Conservation (phyloP, 2,113 vertebrate species). For the Neolamprologus caudopunctatus region DNA sequence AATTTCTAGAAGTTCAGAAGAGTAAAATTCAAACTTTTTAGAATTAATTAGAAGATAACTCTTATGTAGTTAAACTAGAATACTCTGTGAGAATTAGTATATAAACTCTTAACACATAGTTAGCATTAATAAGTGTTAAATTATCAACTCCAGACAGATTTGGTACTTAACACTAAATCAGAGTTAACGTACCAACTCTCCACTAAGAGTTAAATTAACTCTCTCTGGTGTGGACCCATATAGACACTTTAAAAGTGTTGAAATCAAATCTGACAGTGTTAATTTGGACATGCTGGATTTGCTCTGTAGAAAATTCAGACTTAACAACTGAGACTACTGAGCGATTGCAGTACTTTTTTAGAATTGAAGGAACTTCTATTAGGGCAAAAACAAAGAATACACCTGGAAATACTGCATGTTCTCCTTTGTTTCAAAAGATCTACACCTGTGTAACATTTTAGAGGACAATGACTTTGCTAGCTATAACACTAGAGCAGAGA, state of each 20-base stretch:
- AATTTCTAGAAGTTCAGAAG: background rate
- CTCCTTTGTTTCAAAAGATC: background rate
- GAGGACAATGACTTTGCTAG: background rate
- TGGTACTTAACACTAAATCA: background rate
- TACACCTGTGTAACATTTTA: background rate
- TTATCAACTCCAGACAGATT: background rate
- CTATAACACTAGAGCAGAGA: background rate
- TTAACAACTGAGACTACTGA: background rate
- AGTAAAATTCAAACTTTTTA: background rate
- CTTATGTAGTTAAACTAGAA: background rate
- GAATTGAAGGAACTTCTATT: background rate
- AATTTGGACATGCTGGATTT: background rate
- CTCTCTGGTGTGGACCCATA: background rate
- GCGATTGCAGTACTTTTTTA: background rate
- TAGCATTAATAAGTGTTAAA: background rate
- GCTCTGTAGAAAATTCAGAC: background rate
- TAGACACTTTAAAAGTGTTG: background rate
- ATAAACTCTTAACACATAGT: background rate
- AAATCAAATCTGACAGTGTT: too few relatives aligned
- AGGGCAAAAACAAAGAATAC: background rate
- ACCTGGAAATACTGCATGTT: background rate
- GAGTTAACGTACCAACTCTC: background rate
- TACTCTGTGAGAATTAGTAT: background rate
- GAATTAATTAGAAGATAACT: background rate
- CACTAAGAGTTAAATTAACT: background rate